Evolutionary conservation across 2,113 vertebrate genomes (phyloP).

Genomic region (Hyaena hyaena): DNA sequence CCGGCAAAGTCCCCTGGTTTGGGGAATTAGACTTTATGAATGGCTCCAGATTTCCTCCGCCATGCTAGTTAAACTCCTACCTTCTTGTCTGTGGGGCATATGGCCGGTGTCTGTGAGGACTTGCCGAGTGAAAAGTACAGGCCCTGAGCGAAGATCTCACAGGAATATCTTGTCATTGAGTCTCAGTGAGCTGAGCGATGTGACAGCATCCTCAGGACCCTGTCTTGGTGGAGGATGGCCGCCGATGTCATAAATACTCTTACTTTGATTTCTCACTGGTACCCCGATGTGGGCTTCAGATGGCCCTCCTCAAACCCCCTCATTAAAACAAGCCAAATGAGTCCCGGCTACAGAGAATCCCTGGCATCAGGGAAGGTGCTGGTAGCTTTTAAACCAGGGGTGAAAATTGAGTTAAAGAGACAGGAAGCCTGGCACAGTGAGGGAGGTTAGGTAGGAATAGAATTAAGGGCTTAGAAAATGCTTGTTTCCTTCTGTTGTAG

Average conservation of each 20-base stretch:
- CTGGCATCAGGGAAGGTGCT: neutral
- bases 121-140: neutral
- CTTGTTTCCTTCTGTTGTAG: constrained; percentile 54
- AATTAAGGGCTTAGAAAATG: neutral
- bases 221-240: neutral
- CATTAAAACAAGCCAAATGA: neutral
- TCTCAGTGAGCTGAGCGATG: rapidly evolving
- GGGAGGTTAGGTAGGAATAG: neutral
- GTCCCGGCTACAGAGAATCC: neutral
- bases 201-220: no score
- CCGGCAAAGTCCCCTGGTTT: neutral
- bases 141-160: neutral
- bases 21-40: neutral
- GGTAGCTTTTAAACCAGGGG: neutral
- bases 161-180: no score
- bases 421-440: constrained; percentile 38
- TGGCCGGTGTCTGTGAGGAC: neutral
- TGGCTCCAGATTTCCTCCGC: neutral
- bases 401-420: neutral
- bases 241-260: neutral
- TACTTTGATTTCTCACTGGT: neutral
- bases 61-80: neutral
- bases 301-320: no score
- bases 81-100: neutral
- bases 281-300: neutral